These are phyloP conservation scores for Tachysurus vachellii DNA, from an alignment of 2,113 vertebrate genomes.

Conservation along the genomic window DNA sequence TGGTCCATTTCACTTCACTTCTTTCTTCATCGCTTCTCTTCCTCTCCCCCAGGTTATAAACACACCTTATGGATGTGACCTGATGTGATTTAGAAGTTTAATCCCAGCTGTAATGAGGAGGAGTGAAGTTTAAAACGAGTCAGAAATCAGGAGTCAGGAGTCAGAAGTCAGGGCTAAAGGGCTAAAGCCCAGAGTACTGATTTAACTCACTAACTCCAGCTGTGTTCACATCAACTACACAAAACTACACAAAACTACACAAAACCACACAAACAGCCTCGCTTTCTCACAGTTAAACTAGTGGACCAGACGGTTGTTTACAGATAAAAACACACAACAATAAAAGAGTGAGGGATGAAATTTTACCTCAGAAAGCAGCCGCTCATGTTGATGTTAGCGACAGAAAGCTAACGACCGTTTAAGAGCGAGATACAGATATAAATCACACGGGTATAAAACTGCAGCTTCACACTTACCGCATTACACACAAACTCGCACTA, in stretches of 20 bases:
- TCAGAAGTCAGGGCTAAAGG: neutral
- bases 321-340: neutral
- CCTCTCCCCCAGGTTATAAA: neutral
- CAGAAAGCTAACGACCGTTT: neutral
- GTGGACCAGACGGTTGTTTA: neutral
- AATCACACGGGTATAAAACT: neutral
- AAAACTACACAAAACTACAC: neutral
- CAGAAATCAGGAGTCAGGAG: neutral
- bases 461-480: neutral
- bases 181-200: neutral
- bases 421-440: too few relatives aligned
- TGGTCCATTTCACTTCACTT: neutral
- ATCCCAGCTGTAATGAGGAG: neutral
- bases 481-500: neutral
- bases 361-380: neutral
- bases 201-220: neutral
- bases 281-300: neutral
- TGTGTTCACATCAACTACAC: neutral
- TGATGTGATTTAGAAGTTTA: neutral
- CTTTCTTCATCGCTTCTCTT: neutral
- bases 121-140: neutral
- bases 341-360: neutral
- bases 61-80: neutral
- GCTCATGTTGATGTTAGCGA: neutral
- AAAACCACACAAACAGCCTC: neutral